These are phyloP conservation scores for Notothenia coriiceps DNA, from an alignment of 2,113 vertebrate species.

Conservation along the genomic window DNA sequence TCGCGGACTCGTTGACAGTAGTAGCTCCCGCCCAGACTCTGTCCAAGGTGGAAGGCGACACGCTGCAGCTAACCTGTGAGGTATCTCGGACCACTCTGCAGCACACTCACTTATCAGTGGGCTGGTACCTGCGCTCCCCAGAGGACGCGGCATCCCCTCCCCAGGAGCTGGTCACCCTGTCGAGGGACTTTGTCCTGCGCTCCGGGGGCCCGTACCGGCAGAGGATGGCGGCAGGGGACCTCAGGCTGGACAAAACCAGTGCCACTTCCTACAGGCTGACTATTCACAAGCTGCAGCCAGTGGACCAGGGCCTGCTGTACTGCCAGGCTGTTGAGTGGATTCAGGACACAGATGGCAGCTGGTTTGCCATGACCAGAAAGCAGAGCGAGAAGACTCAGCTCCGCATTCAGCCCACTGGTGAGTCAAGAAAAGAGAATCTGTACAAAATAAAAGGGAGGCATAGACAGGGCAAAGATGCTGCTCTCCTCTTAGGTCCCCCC, in stretches of 20 bases:
- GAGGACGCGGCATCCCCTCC: slow-evolving; percentile 81
- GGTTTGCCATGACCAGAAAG: slow-evolving; percentile 96
- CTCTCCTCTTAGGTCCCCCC: slow-evolving; percentile 29
- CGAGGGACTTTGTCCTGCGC: slow-evolving; percentile 90
- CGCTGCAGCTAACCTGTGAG: slow-evolving; percentile 92
- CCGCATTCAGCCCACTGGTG: slow-evolving; percentile 94
- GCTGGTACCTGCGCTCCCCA: slow-evolving; percentile 89
- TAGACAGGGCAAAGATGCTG: slow-evolving; percentile 14
- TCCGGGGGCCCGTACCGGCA: slow-evolving; percentile 89
- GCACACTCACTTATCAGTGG: slow-evolving; percentile 93
- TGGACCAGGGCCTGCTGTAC: slow-evolving; percentile 94
- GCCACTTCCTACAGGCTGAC: slow-evolving; percentile 91
- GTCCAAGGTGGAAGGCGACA: slow-evolving; percentile 93
- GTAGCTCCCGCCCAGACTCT: slow-evolving; percentile 87
- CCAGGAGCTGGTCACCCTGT: slow-evolving; percentile 91
- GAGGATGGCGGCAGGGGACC: slow-evolving; percentile 91
- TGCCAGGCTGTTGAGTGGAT: slow-evolving; percentile 97
- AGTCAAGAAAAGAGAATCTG: slow-evolving; percentile 34
- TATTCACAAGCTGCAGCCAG: slow-evolving; percentile 93
- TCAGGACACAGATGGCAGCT: slow-evolving; percentile 92
- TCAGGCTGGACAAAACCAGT: slow-evolving; percentile 93
- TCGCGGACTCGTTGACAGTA: slow-evolving; percentile 90
- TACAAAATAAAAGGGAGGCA: not conserved
- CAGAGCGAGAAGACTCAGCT: slow-evolving; percentile 91
- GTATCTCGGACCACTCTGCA: slow-evolving; percentile 89